Evolutionary conservation across 2,797 vertebrate genomes (phyloP), one percentile per base, ranked within the genome.

Genomic region (Crenuchus spilurus): DNA sequence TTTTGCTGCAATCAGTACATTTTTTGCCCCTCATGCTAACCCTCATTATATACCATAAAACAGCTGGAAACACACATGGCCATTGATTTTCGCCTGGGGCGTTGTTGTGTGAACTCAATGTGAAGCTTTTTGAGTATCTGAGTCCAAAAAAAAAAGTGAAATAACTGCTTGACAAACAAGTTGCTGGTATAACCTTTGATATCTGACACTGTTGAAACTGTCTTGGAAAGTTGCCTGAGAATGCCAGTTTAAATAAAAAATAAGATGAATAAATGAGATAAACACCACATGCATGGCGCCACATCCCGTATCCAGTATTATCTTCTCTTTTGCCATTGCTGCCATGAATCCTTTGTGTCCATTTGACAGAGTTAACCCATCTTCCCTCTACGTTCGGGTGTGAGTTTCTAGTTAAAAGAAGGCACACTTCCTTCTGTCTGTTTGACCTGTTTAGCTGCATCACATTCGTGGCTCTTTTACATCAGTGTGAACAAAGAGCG

Each of bases 61-160:
- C 87, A 88, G 86, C 88, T 89, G 85, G 88, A 91, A 90, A 90
- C 89, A 86, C 89, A 92, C 91, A 88, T 89, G 88, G 88, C 84
- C 90, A 92, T 91, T 92, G 92, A 93, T 92, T 93, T 92, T 90
- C 44, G 90, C 90, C 88, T 79, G 80, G 89, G 91, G 91, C 85
- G 86, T 87, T 26, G 37, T 85, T 87, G 87, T 85, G 88, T 91
- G 86, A 88, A 89, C 90, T 91, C 87, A 89, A 90, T 87, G 79
- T 84, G 83, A 79, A 81, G 84, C 85, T 88, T 86, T 86, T 89
- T 86, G 89, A 86, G 82, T 87, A 81, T 88, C 80, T 41, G 30
- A 58, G 49, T 26, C 18, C 66, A 83, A 24, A 33, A 60, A 39
- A 70, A 22, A 41, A 66, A 24, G 52, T n/a, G 30, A 64, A 51